Base-by-base conservation (phyloP, 2,888 invertebrate genomes). In the Leucophenga maculata region DNA sequence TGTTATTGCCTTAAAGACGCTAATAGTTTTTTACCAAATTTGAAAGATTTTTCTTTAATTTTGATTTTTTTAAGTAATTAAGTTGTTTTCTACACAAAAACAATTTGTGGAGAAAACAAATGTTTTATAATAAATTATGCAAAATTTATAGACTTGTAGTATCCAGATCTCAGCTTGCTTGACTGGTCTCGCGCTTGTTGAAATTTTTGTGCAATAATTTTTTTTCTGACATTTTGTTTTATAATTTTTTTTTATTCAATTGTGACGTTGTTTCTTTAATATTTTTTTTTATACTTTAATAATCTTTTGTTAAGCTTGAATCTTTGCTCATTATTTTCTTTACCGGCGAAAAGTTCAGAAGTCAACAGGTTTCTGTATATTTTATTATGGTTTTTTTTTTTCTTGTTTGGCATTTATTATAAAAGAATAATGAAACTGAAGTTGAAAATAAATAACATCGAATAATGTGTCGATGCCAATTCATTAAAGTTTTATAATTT, bases 321-420 rank as follows among this genome's bases (percentile, higher is more conserved):
- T 65, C 6, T 69, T 50, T 57, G 11, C 18, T 57, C 31, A 62
- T 18, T 22, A 44, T 44, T 50, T 14, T 69, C 66, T 8, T 46
- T 67, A 44, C 67, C 59, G 67, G 67, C 59, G 59, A 67, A 67
- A 39, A 67, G 46, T 46, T 67, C 67, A 67, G 48, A 67, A 67
- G 67, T 67, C 67, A 67, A 67, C 39, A 39, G 39, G 39, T 39
- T 39, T 39, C 39, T 39, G 4, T 39, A 39, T n/a, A 57, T 16
- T 18, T 66, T 57, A 57, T 67, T 57, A n/a, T n/a, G n/a, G 14
- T 67, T 54, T 67, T 50, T 50, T 4, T 26, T n/a, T 39, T 39
- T 39, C 39, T 39, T 39, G 9, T 39, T 39, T 39, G 39, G 39
- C 39, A 39, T 39, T 39, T 39, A 39, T 39, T 39, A 39, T 39